These are phyloP conservation scores for Labeo catla DNA, from an alignment of 2,113 vertebrate genomes.

Conservation along the genomic window DNA sequence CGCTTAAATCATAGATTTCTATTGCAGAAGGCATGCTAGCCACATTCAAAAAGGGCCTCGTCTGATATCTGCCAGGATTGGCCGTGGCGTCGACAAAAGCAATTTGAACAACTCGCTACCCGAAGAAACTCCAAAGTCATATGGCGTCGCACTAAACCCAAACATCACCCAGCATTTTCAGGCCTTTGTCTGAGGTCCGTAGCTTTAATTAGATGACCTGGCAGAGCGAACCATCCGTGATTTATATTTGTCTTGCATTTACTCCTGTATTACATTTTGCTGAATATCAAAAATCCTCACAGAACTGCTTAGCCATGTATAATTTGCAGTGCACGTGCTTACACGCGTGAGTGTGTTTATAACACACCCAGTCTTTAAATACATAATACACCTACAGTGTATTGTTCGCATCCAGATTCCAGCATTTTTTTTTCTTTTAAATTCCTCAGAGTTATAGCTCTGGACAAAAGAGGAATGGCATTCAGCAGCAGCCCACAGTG, in stretches of 20 bases:
- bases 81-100: slow-evolving; percentile 67
- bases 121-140: slow-evolving; percentile 39
- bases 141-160: slow-evolving; percentile 10
- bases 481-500: slow-evolving; percentile 57
- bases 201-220: slow-evolving; percentile 38
- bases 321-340: slow-evolving; percentile 39
- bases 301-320: slow-evolving; percentile 51
- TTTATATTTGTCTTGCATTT: slow-evolving; percentile 47
- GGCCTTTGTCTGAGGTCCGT: slow-evolving; percentile 20
- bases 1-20: slow-evolving; percentile 82
- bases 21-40: slow-evolving; percentile 75
- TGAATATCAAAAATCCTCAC: slow-evolving; percentile 45
- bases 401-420: slow-evolving; percentile 43
- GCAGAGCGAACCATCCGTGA: not conserved
- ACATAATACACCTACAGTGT: slow-evolving; percentile 54
- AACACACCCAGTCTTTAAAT: slow-evolving; percentile 56
- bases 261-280: slow-evolving; percentile 39
- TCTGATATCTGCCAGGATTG: slow-evolving; percentile 67
- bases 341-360: slow-evolving; percentile 42
- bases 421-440: slow-evolving; percentile 49
- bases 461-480: slow-evolving; percentile 56
- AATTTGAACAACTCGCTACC: slow-evolving; percentile 60
- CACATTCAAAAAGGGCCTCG: slow-evolving; percentile 74
- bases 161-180: slow-evolving; percentile 19
- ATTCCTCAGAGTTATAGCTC: slow-evolving; percentile 53